Evolutionary conservation across 2,888 invertebrate species (phyloP), one percentile per base, ranked within the genome.

Genomic region (Zeuzera pyrina): DNA sequence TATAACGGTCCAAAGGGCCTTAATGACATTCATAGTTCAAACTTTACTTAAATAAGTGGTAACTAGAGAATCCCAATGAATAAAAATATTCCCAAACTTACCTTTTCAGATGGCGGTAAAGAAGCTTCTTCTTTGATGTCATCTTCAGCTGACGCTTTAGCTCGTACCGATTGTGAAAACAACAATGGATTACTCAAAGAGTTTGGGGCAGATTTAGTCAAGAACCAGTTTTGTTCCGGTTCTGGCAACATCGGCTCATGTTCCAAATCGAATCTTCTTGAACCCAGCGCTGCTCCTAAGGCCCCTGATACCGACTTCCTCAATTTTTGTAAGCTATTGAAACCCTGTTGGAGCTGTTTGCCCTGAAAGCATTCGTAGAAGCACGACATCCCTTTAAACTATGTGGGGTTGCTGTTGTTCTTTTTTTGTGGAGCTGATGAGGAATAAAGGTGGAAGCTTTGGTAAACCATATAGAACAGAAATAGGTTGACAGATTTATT

Each of bases 171-270:
- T 23, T 65, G 62, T 43, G 67, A 56, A 46, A 64, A 67, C 46
- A 81, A 45, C 37, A 84, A 58, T 2, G 86, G 87, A 48, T 88
- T 89, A 47, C 90, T 90, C 49, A 93, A 65, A 0, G 92, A 92
- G 60, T 90, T 92, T 2, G 92, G 92, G 1, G 91, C 91, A 8
- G 92, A 92, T 49, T 91, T 88, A 35, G 92, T 92, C 16, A 94
- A 66, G 49, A 93, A 88, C 94, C 94, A 94, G 62, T 94, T 93
- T 47, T 76, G 78, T 44, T 81, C 79, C 0, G 72, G 71, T 40
- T 79, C 81, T 35, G 83, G 77, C n/a, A 78, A 47, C 67, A 78
- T 81, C 0, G 77, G 74, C 43, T 79, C 83, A 37, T 85, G 85
- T 30, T 86, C 86, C 19, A 77, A 34, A 23, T 86, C 86, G 36